Evolutionary conservation across 2,797 vertebrate species (phyloP), one percentile per base, ranked within the genome.

Genomic region (Vipera latastei): DNA sequence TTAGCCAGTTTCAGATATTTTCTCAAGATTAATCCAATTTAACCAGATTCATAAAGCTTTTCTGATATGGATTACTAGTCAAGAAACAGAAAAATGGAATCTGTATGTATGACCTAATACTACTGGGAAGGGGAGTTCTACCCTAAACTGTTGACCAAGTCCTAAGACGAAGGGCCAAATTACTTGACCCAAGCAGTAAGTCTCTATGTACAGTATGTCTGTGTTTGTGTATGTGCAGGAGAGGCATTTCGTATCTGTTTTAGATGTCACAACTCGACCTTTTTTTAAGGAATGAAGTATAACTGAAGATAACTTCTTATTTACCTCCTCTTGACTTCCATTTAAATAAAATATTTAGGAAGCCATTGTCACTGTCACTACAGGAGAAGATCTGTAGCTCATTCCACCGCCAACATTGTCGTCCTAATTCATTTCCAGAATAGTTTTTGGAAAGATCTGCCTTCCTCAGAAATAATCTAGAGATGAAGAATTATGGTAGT

Each of bases 171-270:
- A 57, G 51, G 48, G 5, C 4, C n/a, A 56, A 90, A 90, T 90
- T 32, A 13, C 53, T 38, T 28, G 32, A 4, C 16, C 3, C 22
- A 73, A 53, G 32, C 7, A 26, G 22, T 69, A 57, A 6, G 7
- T 18, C 53, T 22, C 2, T 78, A 2, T 57, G 13, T 25, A n/a
- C 22, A n/a, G 4, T 78, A 18, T 12, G 14, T 69, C 6, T 56
- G 18, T n/a, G 22, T n/a, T 2, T 56, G 61, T 11, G 14, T 1
- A 60, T 12, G 13, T 4, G 7, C 1, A 1, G 1, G 7, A 1
- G 22, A 48, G 38, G 16, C n/a, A 18, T 90, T n/a, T 88, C 32
- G 22, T 38, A 44, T 48, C 38, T n/a, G 6, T 38, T 90, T 91
- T 20, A 59, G 44, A 14, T 18, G 26, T 85, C 26, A 85, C 57